Percentiles rank a stretch among this genome's conserved stretches.
Conservation (phyloP, 2,113 vertebrate species). For the Cryptomyrus ogoouensis region DNA sequence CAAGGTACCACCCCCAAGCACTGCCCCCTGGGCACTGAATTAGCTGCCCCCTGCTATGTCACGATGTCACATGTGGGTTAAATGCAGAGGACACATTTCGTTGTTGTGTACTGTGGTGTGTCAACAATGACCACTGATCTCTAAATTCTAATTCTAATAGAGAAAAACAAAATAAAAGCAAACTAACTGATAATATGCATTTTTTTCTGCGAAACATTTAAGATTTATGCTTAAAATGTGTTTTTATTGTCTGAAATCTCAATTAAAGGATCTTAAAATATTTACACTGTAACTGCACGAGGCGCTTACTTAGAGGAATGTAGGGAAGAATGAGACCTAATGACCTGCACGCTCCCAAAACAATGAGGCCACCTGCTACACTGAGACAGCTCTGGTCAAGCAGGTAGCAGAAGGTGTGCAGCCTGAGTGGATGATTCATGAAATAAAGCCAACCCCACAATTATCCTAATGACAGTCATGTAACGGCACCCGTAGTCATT, state of each 20-base stretch:
- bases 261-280: background rate
- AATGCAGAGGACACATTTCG: too few relatives aligned
- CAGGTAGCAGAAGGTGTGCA: background rate
- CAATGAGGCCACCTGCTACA: background rate
- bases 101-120: too few relatives aligned
- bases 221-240: background rate
- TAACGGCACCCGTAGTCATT: background rate
- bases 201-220: background rate
- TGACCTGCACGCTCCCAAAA: background rate
- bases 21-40: too few relatives aligned
- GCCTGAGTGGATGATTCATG: background rate
- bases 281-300: background rate
- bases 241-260: background rate
- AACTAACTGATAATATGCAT: background rate
- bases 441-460: background rate
- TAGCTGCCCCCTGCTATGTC: too few relatives aligned
- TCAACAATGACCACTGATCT: too few relatives aligned
- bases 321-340: background rate
- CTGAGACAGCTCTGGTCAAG: background rate
- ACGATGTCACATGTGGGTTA: too few relatives aligned
- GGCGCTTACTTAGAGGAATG: background rate
- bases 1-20: too few relatives aligned
- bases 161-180: background rate
- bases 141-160: background rate
- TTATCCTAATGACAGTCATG: background rate